Base-by-base conservation (phyloP, 2,113 vertebrate species). In the Tetrax tetrax region DNA sequence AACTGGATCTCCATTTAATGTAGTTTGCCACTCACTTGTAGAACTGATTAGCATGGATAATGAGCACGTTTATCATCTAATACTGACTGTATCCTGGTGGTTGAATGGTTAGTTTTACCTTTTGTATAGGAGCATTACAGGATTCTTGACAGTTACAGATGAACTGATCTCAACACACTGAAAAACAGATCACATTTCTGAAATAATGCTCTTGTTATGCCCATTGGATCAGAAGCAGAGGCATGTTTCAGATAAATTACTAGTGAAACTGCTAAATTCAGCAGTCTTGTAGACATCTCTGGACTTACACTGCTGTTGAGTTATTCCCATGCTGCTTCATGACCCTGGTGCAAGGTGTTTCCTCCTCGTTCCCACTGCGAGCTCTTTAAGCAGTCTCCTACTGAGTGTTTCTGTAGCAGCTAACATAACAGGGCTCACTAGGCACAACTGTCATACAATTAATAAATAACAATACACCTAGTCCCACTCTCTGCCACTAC, bases 261-360 rank as follows among this genome's bases (percentile, higher is more conserved):
- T 29, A 75, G 21, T 41, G 27, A 83, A 90, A 83, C 31, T 56
- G 56, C 9, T 78, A n/a, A 93, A 47, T 38, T 65, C 18, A 15
- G 12, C 38, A 51, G 14, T 86, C 38, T 68, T 70, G 6, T 75
- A 27, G 5, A 31, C 25, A 47, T 23, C 14, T 76, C 31, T 56
- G 11, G 15, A n/a, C 25, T 83, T 80, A 16, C 23, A 17, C 9
- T 47, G 12, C n/a, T 47, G 4, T 9, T 90, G 14, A 47, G 63
- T 37, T 65, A 45, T 2, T 20, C 12, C 6, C 18, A 27, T 6
- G 13, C 9, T 6, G 13, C 9, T 56, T 16, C 0, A 0, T 77
- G 25, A 83, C 10, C 41, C 9, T 51, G 9, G 13, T 77, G 14
- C 8, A 77, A 93, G 15, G 1, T 43, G 19, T 81, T 76, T 60